Percentiles rank a stretch among this genome's conserved stretches.
phyloP scores from a whole-genome alignment of 2,113 vertebrate genomes.

The Amblyopsis rosae region DNA sequence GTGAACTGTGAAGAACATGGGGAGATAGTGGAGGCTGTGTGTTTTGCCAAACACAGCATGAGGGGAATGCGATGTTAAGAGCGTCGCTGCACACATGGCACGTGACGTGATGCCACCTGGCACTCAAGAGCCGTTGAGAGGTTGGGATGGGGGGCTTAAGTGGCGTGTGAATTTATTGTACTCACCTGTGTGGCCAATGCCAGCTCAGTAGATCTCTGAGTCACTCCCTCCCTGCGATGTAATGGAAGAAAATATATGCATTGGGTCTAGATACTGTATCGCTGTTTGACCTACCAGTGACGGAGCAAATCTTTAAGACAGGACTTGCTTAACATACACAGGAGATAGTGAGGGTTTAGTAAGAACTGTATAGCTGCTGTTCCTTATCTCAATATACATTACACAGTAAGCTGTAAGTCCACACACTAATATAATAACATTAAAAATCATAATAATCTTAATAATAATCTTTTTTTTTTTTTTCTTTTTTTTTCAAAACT shows the following conservation, averaged over 20 bases:
- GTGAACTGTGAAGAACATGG: neutral
- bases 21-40: neutral
- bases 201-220: constrained; percentile 30
- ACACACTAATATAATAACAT: neutral
- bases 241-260: constrained; percentile 54
- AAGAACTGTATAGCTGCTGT: no score
- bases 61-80: constrained; percentile 8
- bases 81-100: neutral
- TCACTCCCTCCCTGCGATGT: constrained; percentile 29
- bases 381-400: neutral
- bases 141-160: constrained; percentile 38
- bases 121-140: constrained; percentile 5
- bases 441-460: neutral
- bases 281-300: constrained; percentile 25
- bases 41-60: neutral
- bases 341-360: neutral
- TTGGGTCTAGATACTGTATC: constrained; percentile 25
- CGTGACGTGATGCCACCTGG: no score
- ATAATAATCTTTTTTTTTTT: no score
- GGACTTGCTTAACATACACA: constrained; percentile 27
- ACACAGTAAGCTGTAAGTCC: neutral
- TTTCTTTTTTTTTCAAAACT: no score
- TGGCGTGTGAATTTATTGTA: constrained; percentile 36
- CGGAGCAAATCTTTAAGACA: constrained; percentile 21
- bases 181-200: constrained; percentile 28